phyloP scores from a whole-genome alignment of 2,888 invertebrate species.

The Amphipyra berbera region DNA sequence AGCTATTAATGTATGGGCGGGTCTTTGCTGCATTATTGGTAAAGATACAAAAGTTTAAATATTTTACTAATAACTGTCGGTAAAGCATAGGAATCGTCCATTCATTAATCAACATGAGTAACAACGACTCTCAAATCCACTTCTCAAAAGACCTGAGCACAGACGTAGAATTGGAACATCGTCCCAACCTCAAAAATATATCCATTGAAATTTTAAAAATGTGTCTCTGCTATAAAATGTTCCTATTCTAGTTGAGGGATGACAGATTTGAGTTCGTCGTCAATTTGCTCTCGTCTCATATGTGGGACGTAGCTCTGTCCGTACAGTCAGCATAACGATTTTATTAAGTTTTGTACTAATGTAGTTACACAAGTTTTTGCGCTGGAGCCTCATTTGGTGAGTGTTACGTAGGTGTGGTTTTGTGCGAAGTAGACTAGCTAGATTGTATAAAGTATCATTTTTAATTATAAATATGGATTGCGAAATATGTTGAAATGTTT shows the following conservation, averaged over 20 bases:
- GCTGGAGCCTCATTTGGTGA: conserved; percentile 12
- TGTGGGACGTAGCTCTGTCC: conserved; percentile 14
- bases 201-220: conserved; percentile 33
- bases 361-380: conserved; percentile 35
- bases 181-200: conserved; percentile 16
- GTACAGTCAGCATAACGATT: conserved; percentile 42
- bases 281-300: conserved; percentile 43
- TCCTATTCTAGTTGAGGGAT: conserved; percentile 38
- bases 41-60: too few relatives aligned
- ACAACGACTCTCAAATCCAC: background rate
- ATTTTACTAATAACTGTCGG: too few relatives aligned
- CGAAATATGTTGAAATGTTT: background rate
- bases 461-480: conserved; percentile 4
- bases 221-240: conserved; percentile 23
- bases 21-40: too few relatives aligned
- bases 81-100: too few relatives aligned
- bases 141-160: background rate
- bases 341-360: conserved; percentile 18
- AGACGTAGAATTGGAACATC: conserved; percentile 1
- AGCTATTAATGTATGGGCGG: too few relatives aligned
- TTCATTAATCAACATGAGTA: background rate
- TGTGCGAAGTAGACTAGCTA: conserved; percentile 8
- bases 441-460: background rate
- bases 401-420: conserved; percentile 27
- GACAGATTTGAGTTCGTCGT: conserved; percentile 53